Percentiles rank a stretch among this genome's conserved stretches.
phyloP scores from a whole-genome alignment of 92 coral and sea anemone species.

The Epizoanthus stellaris region DNA sequence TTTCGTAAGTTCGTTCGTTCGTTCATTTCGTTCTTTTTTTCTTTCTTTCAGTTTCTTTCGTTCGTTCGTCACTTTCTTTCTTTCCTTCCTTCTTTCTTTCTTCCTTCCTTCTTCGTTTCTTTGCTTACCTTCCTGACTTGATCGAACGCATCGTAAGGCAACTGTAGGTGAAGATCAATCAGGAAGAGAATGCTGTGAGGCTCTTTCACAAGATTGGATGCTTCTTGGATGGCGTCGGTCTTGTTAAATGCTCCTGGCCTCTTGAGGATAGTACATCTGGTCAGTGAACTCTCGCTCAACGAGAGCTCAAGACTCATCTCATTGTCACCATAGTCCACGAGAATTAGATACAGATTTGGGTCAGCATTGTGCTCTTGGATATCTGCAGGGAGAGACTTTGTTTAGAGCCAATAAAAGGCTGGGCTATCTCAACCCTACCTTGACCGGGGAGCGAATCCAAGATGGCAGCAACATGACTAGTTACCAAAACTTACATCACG shows the following conservation, averaged over 20 bases:
- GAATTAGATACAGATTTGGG: background rate
- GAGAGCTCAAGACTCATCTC: background rate
- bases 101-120: background rate
- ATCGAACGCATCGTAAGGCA: constrained; percentile 16
- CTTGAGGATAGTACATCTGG: background rate
- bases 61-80: background rate
- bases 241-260: background rate
- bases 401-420: too few species aligned
- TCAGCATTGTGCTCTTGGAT: background rate
- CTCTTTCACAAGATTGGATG: background rate
- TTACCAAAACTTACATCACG: too few species aligned
- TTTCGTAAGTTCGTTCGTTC: too few species aligned
- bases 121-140: constrained; percentile 14
- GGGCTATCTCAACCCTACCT: too few species aligned
- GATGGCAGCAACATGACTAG: too few species aligned
- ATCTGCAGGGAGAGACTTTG: background rate
- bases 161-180: background rate
- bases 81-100: too few species aligned
- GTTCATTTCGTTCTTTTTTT: too few species aligned
- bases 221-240: background rate
- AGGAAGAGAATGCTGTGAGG: constrained; percentile 3
- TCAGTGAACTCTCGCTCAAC: constrained; percentile 2
- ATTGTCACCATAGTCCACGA: constrained; percentile 3
- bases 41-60: too few species aligned
- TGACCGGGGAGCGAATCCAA: too few species aligned